Percentiles rank a stretch among this genome's conserved stretches.
These are phyloP conservation scores for Syrmaticus mikado DNA, from an alignment of 2,113 vertebrate genomes.

Conservation along the genomic window DNA sequence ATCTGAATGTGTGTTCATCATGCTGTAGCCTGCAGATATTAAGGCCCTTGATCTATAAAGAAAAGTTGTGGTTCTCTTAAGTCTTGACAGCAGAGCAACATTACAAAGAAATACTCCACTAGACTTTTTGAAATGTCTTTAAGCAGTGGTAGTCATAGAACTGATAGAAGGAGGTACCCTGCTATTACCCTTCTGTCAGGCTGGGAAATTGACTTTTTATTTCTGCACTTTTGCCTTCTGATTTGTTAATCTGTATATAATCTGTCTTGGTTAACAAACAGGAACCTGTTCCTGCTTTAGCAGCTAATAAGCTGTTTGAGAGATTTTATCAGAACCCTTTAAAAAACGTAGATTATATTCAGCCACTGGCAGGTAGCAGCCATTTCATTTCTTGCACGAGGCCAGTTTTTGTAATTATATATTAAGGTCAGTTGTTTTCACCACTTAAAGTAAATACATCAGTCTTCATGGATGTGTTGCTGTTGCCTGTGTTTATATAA, in stretches of 20 bases:
- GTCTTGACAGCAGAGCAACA: neutral
- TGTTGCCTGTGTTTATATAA: neutral
- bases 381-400: neutral
- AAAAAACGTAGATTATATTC: neutral
- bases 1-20: neutral
- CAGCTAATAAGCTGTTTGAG: conserved; percentile 1
- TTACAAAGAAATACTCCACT: neutral
- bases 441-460: neutral
- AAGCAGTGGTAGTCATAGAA: neutral
- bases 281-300: neutral
- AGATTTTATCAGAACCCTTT: neutral
- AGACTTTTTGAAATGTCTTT: neutral
- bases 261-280: neutral
- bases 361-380: neutral
- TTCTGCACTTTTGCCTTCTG: neutral
- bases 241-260: neutral
- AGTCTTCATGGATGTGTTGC: neutral
- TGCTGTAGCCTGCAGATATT: neutral
- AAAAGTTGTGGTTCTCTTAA: neutral
- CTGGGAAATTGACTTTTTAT: neutral
- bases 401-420: neutral
- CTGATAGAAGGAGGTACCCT: neutral
- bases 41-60: neutral
- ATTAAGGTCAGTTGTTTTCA: neutral
- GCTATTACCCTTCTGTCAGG: neutral